Conservation (phyloP, 2,888 invertebrate species). For the Drosophila formosana region DNA sequence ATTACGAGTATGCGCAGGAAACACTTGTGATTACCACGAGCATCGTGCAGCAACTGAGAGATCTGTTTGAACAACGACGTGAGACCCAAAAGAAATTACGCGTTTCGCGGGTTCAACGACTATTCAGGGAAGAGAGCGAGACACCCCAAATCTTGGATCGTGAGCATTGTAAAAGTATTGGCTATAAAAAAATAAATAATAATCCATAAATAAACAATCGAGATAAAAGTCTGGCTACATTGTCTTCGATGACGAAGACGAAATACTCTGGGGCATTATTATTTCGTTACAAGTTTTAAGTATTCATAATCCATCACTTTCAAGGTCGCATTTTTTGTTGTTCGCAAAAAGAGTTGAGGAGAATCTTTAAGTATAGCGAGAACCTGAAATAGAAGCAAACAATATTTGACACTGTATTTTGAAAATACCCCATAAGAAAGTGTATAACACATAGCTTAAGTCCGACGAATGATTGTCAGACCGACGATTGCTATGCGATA, state of each 20-base stretch:
- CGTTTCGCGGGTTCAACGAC: background rate
- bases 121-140: background rate
- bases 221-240: background rate
- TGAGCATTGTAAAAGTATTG: conserved; percentile 1
- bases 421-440: background rate
- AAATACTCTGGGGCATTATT: background rate
- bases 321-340: background rate
- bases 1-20: background rate
- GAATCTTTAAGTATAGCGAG: background rate
- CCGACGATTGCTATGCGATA: background rate
- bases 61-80: background rate
- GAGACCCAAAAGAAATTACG: conserved; percentile 4
- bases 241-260: background rate
- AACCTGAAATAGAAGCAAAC: too few species aligned
- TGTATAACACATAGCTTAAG: background rate
- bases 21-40: conserved; percentile 10
- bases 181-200: background rate
- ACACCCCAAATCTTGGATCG: conserved; percentile 1
- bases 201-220: conserved; percentile 1
- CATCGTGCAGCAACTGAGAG: conserved; percentile 27
- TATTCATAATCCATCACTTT: background rate
- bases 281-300: background rate
- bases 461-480: background rate
- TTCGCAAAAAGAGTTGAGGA: background rate
- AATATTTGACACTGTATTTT: too few species aligned